Evolutionary conservation across 2,113 vertebrate species (phyloP), one percentile per base, ranked within the genome.

Genomic region (Hippocampus abdominalis): DNA sequence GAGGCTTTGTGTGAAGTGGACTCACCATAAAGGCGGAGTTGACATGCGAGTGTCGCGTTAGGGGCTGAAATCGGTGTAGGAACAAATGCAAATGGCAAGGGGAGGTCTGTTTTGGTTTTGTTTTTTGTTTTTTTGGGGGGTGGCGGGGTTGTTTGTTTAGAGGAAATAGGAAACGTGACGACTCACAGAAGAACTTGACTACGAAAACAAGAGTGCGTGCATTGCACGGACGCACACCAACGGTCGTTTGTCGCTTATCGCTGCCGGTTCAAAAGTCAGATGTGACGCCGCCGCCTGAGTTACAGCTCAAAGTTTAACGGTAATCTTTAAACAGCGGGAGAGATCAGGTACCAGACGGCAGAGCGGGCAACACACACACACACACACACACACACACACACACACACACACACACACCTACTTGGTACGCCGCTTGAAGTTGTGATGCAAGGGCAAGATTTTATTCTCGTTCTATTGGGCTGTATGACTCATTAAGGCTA

Each of bases 271-370:
- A 86, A 88, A 90, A 81, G 91, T 89, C 88, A 89, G 82, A 81
- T 75, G 81, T 80, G 75, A 76, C 73, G 66, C 69, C 73, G 66
- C 69, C 1, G 18, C 40, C 75, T 13, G 76, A 29, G 79, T 73
- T 42, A 4, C 12, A 18, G 87, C 77, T 88, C 89, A 92, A 91
- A 88, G 91, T 90, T 87, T 80, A 82, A 74, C 68, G 75, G 78
- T 68, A 86, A 87, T 88, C 83, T 89, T 87, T 87, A 87, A 85
- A 84, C 89, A 81, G 86, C 71, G 51, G 76, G 4, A 39, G 54
- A 61, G 56, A 56, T 40, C 15, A 8, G 8, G 66, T 29, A 62
- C 68, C 72, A 66, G 36, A 49, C 10, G 36, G 29, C 25, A 27
- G 46, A 3, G 7, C 4, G n/a, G 23, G 39, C 53, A 23, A 51